Conservation (phyloP, 2,888 invertebrate species). For the Ceramica pisi region DNA sequence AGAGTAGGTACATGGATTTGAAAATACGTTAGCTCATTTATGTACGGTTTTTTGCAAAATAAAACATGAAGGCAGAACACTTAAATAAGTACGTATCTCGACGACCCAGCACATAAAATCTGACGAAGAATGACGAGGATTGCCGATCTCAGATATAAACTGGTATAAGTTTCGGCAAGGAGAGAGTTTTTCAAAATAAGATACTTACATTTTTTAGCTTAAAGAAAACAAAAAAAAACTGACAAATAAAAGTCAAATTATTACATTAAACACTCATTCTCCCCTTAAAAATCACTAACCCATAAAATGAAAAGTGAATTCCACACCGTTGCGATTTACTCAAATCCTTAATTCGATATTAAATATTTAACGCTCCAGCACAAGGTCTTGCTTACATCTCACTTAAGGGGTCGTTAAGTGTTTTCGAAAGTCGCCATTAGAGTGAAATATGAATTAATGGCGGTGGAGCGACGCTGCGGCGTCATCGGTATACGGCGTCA, state of each 20-base stretch:
- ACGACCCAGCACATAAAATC: neutral
- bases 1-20: too few species aligned
- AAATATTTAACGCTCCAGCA: slow-evolving; percentile 73
- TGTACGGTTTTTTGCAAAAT: neutral
- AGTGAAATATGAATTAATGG: slow-evolving; percentile 89
- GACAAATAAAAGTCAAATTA: slow-evolving; percentile 4
- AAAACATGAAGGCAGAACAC: neutral
- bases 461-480: slow-evolving; percentile 79
- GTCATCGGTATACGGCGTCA: slow-evolving; percentile 79
- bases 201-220: neutral
- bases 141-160: neutral
- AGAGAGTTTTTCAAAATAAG: neutral
- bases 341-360: slow-evolving; percentile 62
- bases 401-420: slow-evolving; percentile 84
- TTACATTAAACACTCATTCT: neutral
- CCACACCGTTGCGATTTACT: slow-evolving; percentile 28
- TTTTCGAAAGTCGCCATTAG: slow-evolving; percentile 87
- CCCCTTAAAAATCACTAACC: neutral
- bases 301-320: slow-evolving; percentile 12
- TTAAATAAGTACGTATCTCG: neutral
- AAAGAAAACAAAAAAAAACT: neutral
- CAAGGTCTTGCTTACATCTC: slow-evolving; percentile 79
- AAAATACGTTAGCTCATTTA: too few species aligned
- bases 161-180: neutral
- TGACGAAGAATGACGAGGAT: neutral